phyloP scores from a whole-genome alignment of 2,113 vertebrate genomes.

The Pungitius pungitius region DNA sequence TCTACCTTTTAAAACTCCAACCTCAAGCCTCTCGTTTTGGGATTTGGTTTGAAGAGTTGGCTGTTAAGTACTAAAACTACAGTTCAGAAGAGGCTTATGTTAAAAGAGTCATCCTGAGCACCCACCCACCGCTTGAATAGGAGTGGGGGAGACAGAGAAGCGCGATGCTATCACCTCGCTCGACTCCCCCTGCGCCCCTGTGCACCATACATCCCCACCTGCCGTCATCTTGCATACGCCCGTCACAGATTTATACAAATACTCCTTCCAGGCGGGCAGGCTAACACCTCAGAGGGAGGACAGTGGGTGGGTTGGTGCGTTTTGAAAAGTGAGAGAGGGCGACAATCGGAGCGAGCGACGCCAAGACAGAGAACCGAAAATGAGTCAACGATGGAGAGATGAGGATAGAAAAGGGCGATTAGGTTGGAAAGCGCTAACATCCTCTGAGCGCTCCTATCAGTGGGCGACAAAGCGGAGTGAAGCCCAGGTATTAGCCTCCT shows the following conservation, averaged over 20 bases:
- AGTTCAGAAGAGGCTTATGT: slow-evolving; percentile 82
- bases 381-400: slow-evolving; percentile 61
- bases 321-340: slow-evolving; percentile 28
- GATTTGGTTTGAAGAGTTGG: slow-evolving; percentile 76
- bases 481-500: slow-evolving; percentile 81
- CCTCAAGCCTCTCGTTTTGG: slow-evolving; percentile 66
- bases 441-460: slow-evolving; percentile 76
- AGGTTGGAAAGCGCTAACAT: slow-evolving; percentile 77
- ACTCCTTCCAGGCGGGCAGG: slow-evolving; percentile 68
- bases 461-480: slow-evolving; percentile 73
- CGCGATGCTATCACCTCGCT: slow-evolving; percentile 74
- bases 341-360: slow-evolving; percentile 46
- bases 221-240: slow-evolving; percentile 68
- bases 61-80: slow-evolving; percentile 79
- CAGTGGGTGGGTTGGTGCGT: slow-evolving; percentile 46
- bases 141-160: slow-evolving; percentile 48
- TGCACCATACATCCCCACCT: slow-evolving; percentile 44
- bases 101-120: slow-evolving; percentile 77
- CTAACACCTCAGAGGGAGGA: slow-evolving; percentile 67
- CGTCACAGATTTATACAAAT: slow-evolving; percentile 78
- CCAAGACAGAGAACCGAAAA: slow-evolving; percentile 41
- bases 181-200: slow-evolving; percentile 54
- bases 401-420: slow-evolving; percentile 66
- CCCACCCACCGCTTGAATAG: slow-evolving; percentile 71
- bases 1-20: slow-evolving; percentile 46